A percentile compares a stretch with the other conserved stretches of the same genome.
Evolutionary conservation across 2,888 invertebrate species (phyloP).

Genomic region (Chaetoderma sp.): DNA sequence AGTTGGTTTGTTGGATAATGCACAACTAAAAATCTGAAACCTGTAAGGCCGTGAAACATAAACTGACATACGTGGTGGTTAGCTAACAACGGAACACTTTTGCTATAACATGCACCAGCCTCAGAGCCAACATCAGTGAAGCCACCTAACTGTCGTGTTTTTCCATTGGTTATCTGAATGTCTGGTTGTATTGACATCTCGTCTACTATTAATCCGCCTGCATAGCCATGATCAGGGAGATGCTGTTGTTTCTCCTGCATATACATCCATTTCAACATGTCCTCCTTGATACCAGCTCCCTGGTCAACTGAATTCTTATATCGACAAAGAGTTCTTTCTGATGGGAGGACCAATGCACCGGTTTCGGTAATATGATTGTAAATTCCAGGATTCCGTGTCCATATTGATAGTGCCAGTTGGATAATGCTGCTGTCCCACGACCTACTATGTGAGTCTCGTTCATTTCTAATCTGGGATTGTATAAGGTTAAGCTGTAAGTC

Average conservation of each 20-base stretch:
- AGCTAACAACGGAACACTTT: neutral
- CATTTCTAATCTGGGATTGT: too few species aligned
- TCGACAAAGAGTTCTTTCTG: slow-evolving; percentile 17
- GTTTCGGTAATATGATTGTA: neutral
- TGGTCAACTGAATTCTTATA: slow-evolving; percentile 31
- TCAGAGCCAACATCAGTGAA: neutral
- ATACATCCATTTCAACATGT: slow-evolving; percentile 38
- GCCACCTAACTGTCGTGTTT: neutral
- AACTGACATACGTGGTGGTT: neutral
- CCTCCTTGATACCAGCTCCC: slow-evolving; percentile 30
- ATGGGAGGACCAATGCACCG: slow-evolving; percentile 33
- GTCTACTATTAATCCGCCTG: slow-evolving; percentile 33
- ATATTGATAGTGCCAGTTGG: neutral
- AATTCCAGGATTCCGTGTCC: neutral
- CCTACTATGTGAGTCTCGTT: too few species aligned
- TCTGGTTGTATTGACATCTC: slow-evolving; percentile 41
- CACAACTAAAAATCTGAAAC: neutral
- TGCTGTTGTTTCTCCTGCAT: slow-evolving; percentile 12
- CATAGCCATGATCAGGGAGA: slow-evolving; percentile 33
- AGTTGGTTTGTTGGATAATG: neutral
- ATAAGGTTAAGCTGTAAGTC: too few species aligned
- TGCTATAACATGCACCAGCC: neutral
- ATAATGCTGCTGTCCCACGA: neutral
- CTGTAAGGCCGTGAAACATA: neutral
- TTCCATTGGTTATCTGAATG: slow-evolving; percentile 23